phyloP scores from a whole-genome alignment of 2,888 invertebrate species.

The Andrena trimmerana region DNA sequence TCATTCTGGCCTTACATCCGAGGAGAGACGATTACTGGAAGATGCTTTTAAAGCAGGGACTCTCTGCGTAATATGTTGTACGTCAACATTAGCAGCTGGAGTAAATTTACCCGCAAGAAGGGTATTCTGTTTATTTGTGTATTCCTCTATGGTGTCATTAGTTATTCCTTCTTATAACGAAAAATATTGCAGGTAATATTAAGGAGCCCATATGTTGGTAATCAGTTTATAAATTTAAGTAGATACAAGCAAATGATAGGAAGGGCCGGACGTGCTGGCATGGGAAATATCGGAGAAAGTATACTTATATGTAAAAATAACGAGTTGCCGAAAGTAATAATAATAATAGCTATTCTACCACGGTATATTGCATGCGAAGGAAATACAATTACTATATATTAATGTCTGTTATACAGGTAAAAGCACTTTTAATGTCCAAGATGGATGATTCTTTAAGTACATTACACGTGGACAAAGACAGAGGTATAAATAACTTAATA shows the following conservation, averaged over 20 bases:
- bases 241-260: constrained; percentile 98
- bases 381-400: constrained; percentile 4
- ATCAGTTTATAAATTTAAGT: constrained; percentile 90
- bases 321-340: constrained; percentile 86
- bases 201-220: constrained; percentile 93
- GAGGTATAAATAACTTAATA: constrained; percentile 88
- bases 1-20: constrained; percentile 95
- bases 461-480: constrained; percentile 86
- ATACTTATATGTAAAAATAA: constrained; percentile 91
- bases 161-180: not conserved
- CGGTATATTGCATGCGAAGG: not conserved
- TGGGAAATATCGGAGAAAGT: constrained; percentile 94
- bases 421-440: constrained; percentile 87
- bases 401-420: constrained; percentile 82
- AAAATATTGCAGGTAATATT: constrained; percentile 88
- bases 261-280: constrained; percentile 96
- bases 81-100: constrained; percentile 98
- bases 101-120: constrained; percentile 97
- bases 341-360: not conserved
- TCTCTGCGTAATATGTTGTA: constrained; percentile 96
- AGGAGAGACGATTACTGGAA: constrained; percentile 94
- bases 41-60: constrained; percentile 93
- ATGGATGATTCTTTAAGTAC: constrained; percentile 90
- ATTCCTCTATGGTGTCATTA: not conserved
- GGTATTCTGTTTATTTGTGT: constrained; percentile 83